Conservation (phyloP, 1,140 invertebrate genomes). For the Drosophila navojoa region DNA sequence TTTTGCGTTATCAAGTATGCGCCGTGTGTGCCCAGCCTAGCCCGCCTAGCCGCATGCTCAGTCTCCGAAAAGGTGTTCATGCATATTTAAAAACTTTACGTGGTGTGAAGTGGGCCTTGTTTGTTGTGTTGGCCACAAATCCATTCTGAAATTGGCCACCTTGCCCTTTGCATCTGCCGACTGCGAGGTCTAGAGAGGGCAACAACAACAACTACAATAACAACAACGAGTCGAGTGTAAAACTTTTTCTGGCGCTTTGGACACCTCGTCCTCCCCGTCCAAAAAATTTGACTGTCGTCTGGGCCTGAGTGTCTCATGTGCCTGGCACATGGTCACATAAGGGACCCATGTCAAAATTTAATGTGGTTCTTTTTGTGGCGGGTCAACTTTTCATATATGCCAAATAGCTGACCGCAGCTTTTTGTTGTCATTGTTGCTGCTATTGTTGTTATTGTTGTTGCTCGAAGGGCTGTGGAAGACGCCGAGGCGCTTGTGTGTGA, state of each 20-base stretch:
- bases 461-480: neutral
- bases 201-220: constrained; percentile 15
- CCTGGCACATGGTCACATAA: constrained; percentile 48
- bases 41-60: neutral
- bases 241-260: constrained; percentile 28
- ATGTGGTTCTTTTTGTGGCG: constrained; percentile 48
- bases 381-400: constrained; percentile 49
- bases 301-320: constrained; percentile 50
- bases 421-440: constrained; percentile 22
- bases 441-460: constrained; percentile 22
- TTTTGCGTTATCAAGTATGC: constrained; percentile 73
- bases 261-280: neutral
- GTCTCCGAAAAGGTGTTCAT: constrained; percentile 66
- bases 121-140: constrained; percentile 55
- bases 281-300: neutral
- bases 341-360: constrained; percentile 76
- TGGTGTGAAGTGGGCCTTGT: constrained; percentile 7
- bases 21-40: constrained; percentile 35
- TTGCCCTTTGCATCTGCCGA: constrained; percentile 53
- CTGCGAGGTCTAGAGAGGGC: constrained; percentile 6
- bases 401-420: constrained; percentile 42
- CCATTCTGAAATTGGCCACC: constrained; percentile 55
- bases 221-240: constrained; percentile 48
- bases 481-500: constrained; percentile 10
- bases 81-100: constrained; percentile 72